Base-by-base conservation (phyloP, 2,113 vertebrate species). In the Sula dactylatra region DNA sequence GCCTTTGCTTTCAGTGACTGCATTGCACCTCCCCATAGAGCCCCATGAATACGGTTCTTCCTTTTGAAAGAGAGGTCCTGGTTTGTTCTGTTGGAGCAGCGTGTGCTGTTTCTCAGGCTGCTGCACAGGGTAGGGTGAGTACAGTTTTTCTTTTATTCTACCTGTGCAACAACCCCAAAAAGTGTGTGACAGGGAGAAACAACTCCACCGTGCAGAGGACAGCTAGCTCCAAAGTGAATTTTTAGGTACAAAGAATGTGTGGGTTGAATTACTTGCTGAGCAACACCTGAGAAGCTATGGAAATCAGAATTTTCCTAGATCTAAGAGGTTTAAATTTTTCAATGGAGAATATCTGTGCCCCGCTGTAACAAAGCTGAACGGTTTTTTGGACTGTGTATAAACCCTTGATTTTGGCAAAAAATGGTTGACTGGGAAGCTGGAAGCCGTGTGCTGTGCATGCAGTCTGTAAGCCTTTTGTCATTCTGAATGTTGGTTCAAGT, bases 401-500 rank as follows among this genome's bases (percentile, higher is more conserved):
- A 77, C 61, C 58, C 74, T 88, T 67, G 90, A 54, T 90, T 95
- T 93, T 97, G 94, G 81, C 92, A 95, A 93, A 62, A 79, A 92
- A 31, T 4, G 9, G 77, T 87, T 95, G 81, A 85, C 61, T 82
- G 72, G 55, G 62, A 89, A 94, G 86, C 92, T 95, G 93, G 88
- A 95, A 96, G 80, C 93, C 14, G 0, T 93, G 78, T 93, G 67
- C 80, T 62, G 54, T 91, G 73, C 88, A 87, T 79, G 83, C 65
- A 89, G 90, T 69, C 95, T 95, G 79, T 78, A 94, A 96, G 90
- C 85, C 93, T 94, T 95, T 97, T 96, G 94, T 94, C 89, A 58
- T 89, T 92, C 88, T 82, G 82, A 86, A 50, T 96, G 87, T 97
- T 97, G 82, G 91, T 97, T 97, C 94, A 94, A 90, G 94, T 96